phyloP scores from a whole-genome alignment of 2,113 vertebrate species.

The Scartelaos histophorus region DNA sequence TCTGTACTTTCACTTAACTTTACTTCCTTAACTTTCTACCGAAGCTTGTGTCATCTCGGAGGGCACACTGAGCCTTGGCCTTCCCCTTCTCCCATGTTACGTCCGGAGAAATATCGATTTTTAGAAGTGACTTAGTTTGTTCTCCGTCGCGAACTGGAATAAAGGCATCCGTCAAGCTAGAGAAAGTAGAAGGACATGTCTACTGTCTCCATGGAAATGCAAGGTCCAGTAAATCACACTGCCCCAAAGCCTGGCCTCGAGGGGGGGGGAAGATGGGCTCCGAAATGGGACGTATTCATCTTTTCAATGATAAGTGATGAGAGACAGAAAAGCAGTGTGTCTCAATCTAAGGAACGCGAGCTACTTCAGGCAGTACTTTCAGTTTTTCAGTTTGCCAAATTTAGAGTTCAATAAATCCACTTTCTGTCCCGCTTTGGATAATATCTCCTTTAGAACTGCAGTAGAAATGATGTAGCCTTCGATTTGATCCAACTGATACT shows the following conservation, averaged over 20 bases:
- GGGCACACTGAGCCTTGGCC: neutral
- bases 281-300: neutral
- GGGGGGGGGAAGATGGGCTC: neutral
- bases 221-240: constrained; percentile 2
- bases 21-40: no score
- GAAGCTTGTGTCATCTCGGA: neutral
- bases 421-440: no score
- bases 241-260: neutral
- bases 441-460: no score
- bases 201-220: neutral
- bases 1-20: no score
- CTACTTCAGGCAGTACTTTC: no score
- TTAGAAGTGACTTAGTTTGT: constrained; percentile 4
- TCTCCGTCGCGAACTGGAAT: neutral
- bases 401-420: no score
- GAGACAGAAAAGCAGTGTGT: neutral
- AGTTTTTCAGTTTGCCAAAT: no score
- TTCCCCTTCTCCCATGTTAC: neutral
- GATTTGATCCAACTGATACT: no score
- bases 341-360: no score
- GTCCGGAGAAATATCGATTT: constrained; percentile 4
- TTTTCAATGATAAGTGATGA: neutral
- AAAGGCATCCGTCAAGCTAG: constrained; percentile 1
- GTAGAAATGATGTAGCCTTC: no score
- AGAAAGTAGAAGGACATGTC: neutral